A percentile compares a stretch with the other conserved stretches of the same genome.
These are phyloP conservation scores for Poeciliopsis turrubarensis DNA, from an alignment of 2,113 vertebrate species.

Conservation along the genomic window DNA sequence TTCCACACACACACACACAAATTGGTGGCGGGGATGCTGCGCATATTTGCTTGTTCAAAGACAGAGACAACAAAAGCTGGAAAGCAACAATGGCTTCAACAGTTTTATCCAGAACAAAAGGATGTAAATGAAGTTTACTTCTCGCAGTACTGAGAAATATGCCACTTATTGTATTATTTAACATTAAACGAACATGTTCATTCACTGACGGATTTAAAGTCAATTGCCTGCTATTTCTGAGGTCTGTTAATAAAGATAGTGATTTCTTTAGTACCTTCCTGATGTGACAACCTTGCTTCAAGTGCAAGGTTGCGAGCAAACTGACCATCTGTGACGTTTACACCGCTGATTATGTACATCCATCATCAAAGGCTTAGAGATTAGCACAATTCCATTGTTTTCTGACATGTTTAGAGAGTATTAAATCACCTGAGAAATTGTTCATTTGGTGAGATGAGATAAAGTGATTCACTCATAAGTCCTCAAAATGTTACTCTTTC, in stretches of 20 bases:
- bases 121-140: conserved; percentile 27
- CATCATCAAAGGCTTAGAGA: background rate
- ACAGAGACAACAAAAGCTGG: conserved; percentile 8
- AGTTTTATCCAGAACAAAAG: conserved; percentile 12
- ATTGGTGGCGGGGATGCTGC: background rate
- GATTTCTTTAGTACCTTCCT: conserved; percentile 3
- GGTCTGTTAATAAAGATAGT: conserved; percentile 2
- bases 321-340: background rate
- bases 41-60: conserved; percentile 2
- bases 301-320: background rate
- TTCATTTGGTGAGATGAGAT: background rate
- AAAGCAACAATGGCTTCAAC: conserved; percentile 1
- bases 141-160: background rate
- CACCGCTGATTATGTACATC: background rate
- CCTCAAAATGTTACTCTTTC: background rate
- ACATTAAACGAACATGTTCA: background rate
- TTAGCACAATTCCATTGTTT: background rate
- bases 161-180: conserved; percentile 10
- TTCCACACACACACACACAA: background rate
- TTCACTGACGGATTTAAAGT: conserved; percentile 3
- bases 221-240: conserved; percentile 16
- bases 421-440: background rate
- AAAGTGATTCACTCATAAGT: background rate
- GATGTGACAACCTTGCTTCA: background rate
- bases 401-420: background rate